Evolutionary conservation across 2,113 vertebrate species (phyloP).

Genomic region (Ranitomeya variabilis): DNA sequence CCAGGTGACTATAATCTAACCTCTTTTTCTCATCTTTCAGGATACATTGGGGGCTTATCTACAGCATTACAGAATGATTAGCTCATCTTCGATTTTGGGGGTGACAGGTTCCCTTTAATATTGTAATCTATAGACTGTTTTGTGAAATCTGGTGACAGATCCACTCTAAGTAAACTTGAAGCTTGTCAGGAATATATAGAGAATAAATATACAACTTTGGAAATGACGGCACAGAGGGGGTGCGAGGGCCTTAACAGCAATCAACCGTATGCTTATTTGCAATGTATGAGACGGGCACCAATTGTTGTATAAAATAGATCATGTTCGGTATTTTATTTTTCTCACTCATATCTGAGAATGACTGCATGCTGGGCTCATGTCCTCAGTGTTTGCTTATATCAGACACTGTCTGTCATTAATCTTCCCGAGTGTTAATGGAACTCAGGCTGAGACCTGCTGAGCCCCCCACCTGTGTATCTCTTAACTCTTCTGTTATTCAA

Average conservation of each 20-base stretch:
- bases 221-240: not conserved
- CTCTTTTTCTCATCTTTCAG: too few relatives aligned
- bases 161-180: not conserved
- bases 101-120: too few relatives aligned
- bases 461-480: constrained; percentile 18
- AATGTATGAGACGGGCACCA: constrained; percentile 18
- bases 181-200: not conserved
- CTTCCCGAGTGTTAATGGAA: constrained; percentile 54
- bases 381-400: constrained; percentile 40
- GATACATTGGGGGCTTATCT: too few relatives aligned
- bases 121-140: too few relatives aligned
- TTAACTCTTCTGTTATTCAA: constrained; percentile 28
- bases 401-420: constrained; percentile 55
- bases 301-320: constrained; percentile 42
- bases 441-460: constrained; percentile 51
- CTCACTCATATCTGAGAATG: constrained; percentile 49
- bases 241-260: not conserved
- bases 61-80: too few relatives aligned
- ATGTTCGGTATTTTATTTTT: constrained; percentile 43
- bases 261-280: constrained; percentile 24
- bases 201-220: constrained; percentile 2
- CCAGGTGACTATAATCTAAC: too few relatives aligned
- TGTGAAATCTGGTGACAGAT: too few relatives aligned
- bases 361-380: constrained; percentile 33
- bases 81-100: too few relatives aligned